Evolutionary conservation across 2,113 vertebrate species (phyloP).

Genomic region (Phylloscopus trochilus): DNA sequence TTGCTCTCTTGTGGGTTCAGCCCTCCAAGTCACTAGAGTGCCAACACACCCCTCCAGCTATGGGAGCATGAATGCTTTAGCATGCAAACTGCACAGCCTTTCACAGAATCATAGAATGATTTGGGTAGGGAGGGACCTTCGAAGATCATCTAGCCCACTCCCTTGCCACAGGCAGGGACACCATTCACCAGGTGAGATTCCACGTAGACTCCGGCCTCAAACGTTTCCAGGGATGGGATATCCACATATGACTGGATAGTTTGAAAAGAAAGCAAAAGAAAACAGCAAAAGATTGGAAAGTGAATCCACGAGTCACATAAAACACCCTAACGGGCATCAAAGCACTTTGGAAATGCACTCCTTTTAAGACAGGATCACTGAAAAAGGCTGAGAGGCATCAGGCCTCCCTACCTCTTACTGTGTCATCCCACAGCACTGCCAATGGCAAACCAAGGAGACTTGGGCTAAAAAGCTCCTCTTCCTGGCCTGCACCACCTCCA

Average conservation of each 20-base stretch:
- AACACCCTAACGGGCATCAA: not conserved
- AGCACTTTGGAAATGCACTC: not conserved
- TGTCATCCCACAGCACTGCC: not conserved
- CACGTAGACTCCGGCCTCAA: not conserved
- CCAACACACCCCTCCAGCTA: not conserved
- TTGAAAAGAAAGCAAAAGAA: not conserved
- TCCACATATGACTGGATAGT: not conserved
- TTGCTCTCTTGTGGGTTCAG: not conserved
- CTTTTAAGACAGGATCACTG: not conserved
- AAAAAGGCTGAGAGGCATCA: not conserved
- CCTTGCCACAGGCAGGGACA: not conserved
- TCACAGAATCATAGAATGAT: not conserved
- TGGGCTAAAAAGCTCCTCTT: not conserved
- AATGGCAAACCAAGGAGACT: not conserved
- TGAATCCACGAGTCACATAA: not conserved
- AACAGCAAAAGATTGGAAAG: not conserved
- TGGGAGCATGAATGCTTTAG: not conserved
- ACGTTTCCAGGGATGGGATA: not conserved
- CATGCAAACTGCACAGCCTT: not conserved
- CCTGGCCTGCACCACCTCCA: not conserved
- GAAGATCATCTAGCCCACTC: no score
- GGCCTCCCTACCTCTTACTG: rapidly evolving
- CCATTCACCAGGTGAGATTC: not conserved
- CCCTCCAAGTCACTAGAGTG: not conserved
- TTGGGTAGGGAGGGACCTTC: not conserved